Conservation (phyloP, 2,888 invertebrate species). For the Microdon myrmicae region DNA sequence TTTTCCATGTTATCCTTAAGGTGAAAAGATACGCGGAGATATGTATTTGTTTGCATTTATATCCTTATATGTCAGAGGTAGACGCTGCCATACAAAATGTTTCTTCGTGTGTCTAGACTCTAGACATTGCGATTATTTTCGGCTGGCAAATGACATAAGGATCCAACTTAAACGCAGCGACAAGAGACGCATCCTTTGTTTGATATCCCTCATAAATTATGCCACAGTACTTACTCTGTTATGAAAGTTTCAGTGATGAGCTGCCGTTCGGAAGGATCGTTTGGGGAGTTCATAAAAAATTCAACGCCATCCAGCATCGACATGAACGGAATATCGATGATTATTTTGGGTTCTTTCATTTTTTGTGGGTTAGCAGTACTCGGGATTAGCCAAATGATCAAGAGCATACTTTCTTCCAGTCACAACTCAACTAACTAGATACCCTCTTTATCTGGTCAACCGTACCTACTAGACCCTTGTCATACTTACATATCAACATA, state of each 20-base stretch:
- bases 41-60: constrained; percentile 10
- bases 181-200: constrained; percentile 6
- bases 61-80: too few species aligned
- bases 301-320: constrained; percentile 26
- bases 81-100: constrained; percentile 8
- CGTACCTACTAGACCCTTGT: too few species aligned
- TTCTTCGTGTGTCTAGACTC: constrained; percentile 24
- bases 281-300: constrained; percentile 32
- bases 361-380: too few species aligned
- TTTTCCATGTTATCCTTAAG: constrained; percentile 32
- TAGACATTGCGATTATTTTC: too few species aligned
- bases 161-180: too few species aligned
- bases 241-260: constrained; percentile 11
- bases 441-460: too few species aligned
- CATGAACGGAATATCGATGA: constrained; percentile 33
- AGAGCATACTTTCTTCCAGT: too few species aligned
- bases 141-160: constrained; percentile 28
- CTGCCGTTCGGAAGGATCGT: not conserved
- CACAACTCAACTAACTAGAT: too few species aligned
- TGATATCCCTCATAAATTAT: constrained; percentile 12
- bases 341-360: constrained; percentile 5
- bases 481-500: too few species aligned
- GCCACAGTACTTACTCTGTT: constrained; percentile 21
- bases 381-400: too few species aligned
- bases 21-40: constrained; percentile 29